Base-by-base conservation (phyloP, 2,888 invertebrate genomes). In the Dasypogon diadema region DNA sequence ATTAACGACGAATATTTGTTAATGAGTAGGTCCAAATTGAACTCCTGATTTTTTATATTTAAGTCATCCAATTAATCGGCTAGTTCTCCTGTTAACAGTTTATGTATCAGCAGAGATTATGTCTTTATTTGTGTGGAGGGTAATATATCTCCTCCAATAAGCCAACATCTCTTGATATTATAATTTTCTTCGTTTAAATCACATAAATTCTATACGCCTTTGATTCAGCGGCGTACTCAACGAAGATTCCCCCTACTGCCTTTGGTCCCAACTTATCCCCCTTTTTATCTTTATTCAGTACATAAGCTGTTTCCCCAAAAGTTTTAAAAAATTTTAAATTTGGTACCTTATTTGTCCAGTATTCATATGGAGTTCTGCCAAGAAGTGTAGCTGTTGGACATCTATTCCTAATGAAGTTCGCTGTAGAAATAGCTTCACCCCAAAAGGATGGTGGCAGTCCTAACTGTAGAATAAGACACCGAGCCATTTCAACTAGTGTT, bases 401-500 rank as follows among this genome's bases (percentile, higher is more conserved):
- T 30, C 77, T 34, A 16, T 75, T 76, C 54, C 76, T 48, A 12
- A 77, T n/a, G 75, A 75, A 78, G 34, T 68, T 77, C n/a, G 75
- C 74, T 54, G 77, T 78, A 1, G 46, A 56, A n/a, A 74, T 42
- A 18, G 76, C 77, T n/a, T 78, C 77, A 10, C 58, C 79, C 55
- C 80, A 80, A 26, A 79, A 76, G 16, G 78, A 60, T 42, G 74
- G 81, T 80, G 54, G 79, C 10, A 81, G 58, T 21, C 73, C 75
- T 18, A 80, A 72, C 42, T 82, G 77, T 0, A 79, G 63, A 75
- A 84, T 68, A 75, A 83, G 79, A 16, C 79, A 76, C 24, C 81
- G 75, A 4, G 80, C 80, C 30, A 76, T 75, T 21, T 81, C 79
- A 21, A 81, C 24, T 1, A 75, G 24, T 0, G 75, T 63, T 30